A percentile compares a stretch with the other conserved stretches of the same genome.
phyloP scores from a whole-genome alignment of 2,888 invertebrate genomes.

The Leucoma salicis region DNA sequence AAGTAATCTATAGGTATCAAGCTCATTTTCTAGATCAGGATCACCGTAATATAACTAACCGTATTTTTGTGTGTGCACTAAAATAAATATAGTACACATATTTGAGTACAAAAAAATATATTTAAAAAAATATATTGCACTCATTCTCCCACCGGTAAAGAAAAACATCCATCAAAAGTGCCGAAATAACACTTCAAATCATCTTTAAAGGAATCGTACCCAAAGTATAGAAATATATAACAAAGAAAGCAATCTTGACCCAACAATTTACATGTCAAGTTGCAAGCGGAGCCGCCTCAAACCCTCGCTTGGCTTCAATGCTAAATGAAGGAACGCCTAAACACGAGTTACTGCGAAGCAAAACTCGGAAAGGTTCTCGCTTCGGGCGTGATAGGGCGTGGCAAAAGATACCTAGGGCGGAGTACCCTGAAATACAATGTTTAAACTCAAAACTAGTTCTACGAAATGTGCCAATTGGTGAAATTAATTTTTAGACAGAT shows the following conservation, averaged over 20 bases:
- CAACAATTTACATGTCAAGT: constrained; percentile 58
- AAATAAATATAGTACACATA: no score
- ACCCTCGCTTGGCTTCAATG: constrained; percentile 2
- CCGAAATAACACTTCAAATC: constrained; percentile 23
- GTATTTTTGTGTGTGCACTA: no score
- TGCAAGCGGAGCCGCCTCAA: constrained; percentile 32
- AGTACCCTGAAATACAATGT: constrained; percentile 36
- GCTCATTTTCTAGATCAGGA: no score
- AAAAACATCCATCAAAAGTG: constrained; percentile 6
- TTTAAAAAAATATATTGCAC: not conserved
- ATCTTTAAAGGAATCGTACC: constrained; percentile 21
- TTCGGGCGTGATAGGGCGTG: constrained; percentile 69
- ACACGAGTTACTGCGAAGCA: not conserved
- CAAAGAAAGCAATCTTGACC: constrained; percentile 52
- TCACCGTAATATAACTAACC: no score
- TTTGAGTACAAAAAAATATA: no score
- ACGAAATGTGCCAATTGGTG: constrained; percentile 60
- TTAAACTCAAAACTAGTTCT: constrained; percentile 51
- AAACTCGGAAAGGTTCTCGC: constrained; percentile 18
- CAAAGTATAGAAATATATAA: constrained; percentile 27
- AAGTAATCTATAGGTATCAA: no score
- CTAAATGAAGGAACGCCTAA: constrained; percentile 14
- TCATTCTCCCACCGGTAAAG: no score
- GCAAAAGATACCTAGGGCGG: constrained; percentile 56
- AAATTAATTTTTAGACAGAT: constrained; percentile 51